A percentile compares a stretch with the other conserved stretches of the same genome.
Evolutionary conservation across 2,888 invertebrate genomes (phyloP).

Genomic region (Altica lythri): DNA sequence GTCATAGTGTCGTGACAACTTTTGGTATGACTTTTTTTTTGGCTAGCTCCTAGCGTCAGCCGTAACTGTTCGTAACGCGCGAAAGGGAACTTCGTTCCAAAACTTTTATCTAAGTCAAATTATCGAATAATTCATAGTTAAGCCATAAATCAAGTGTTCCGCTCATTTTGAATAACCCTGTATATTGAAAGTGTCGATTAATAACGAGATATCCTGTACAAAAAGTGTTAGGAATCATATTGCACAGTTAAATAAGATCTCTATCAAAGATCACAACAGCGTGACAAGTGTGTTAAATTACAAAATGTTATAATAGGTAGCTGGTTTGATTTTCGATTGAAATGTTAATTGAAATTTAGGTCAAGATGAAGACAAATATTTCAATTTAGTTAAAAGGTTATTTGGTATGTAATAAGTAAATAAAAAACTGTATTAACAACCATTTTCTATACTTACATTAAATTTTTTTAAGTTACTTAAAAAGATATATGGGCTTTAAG

Average conservation of each 20-base stretch:
- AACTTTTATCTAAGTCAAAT: background rate
- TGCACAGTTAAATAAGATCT: conserved; percentile 6
- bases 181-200: conserved; percentile 5
- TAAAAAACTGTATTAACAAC: too few species aligned
- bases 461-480: too few species aligned
- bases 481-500: too few species aligned
- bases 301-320: conserved; percentile 6
- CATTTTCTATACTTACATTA: too few species aligned
- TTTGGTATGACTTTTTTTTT: too few species aligned
- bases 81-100: background rate
- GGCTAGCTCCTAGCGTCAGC: too few species aligned
- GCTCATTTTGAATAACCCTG: background rate
- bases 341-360: conserved; percentile 7
- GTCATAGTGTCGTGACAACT: too few species aligned
- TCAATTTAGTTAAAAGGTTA: too few species aligned
- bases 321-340: conserved; percentile 1
- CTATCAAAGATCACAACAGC: conserved; percentile 13
- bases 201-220: background rate
- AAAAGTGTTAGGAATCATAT: conserved; percentile 7
- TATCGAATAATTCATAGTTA: background rate
- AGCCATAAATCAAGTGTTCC: background rate
- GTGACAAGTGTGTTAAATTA: conserved; percentile 18
- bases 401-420: too few species aligned
- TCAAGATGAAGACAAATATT: conserved; percentile 1
- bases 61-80: too few species aligned